Base-by-base conservation (phyloP, 2,888 invertebrate genomes). In the Drosophila phalerata region DNA sequence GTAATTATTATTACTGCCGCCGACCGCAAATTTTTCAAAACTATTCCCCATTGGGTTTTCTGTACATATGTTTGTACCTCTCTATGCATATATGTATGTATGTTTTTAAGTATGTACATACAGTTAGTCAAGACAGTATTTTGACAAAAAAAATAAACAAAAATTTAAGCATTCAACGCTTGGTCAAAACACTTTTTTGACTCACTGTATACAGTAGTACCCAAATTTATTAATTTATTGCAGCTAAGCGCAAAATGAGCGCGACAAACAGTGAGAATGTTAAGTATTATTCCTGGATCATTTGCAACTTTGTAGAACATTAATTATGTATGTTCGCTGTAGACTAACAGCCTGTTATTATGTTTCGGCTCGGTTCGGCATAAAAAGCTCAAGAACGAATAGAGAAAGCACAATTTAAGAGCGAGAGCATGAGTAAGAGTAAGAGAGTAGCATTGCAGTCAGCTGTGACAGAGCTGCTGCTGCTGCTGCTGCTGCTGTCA, bases 21-120 rank as follows among this genome's bases (percentile, higher is more conserved):
- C 55, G 30, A 56, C 66, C 19, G 60, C 62, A 42, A 91, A 79
- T 71, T 87, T 91, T 45, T 92, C 91, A 65, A 91, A 89, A 68
- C 90, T 91, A 69, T 92, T 92, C 57, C 92, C 92, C 92, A 92
- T 92, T 61, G 13, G n/a, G n/a, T 37, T 51, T 28, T 34, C 2
- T 38, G 34, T 17, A 2, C 19, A 22, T 34, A 17, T 19, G 17
- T 28, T 22, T 19, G 37, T 57, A 57, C 25, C 32, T 56, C 5
- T 64, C 42, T 34, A 28, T 43, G 49, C 15, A 15, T 45, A 5
- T 30, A n/a, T 11, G 5, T 15, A 42, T 15, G 22, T 22, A 13
- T 45, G 8, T 30, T 11, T 11, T n/a, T n/a, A n/a, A n/a, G 5
- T 25, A 42, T 15, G 8, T 15, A 38, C 6, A 28, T 28, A 28